Percentiles rank a stretch among this genome's conserved stretches.
phyloP scores from a whole-genome alignment of 2,888 invertebrate species.

The Perizoma flavofasciatum region DNA sequence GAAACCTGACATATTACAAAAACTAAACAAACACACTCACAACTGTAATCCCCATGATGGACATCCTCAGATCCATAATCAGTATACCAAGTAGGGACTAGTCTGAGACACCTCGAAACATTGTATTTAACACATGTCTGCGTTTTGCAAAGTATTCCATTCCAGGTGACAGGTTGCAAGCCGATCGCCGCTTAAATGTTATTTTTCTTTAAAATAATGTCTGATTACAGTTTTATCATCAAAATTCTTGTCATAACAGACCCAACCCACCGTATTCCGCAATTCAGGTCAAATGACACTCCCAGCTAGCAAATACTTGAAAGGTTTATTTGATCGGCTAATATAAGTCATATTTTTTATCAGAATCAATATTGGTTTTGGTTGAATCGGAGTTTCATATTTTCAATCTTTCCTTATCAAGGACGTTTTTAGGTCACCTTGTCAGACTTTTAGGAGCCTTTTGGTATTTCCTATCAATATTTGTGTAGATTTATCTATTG shows the following conservation, averaged over 20 bases:
- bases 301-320: slow-evolving; percentile 29
- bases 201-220: no score
- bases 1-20: no score
- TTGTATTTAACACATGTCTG: no score
- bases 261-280: slow-evolving; percentile 43
- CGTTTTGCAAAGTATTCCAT: no score
- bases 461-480: slow-evolving; percentile 2
- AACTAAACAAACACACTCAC: no score
- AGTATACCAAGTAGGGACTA: no score
- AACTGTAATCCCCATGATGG: no score
- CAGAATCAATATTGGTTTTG: slow-evolving; percentile 39
- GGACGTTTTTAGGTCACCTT: slow-evolving; percentile 34
- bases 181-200: no score
- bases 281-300: slow-evolving; percentile 64
- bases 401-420: slow-evolving; percentile 36
- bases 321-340: slow-evolving; percentile 28
- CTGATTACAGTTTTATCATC: slow-evolving; percentile 4
- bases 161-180: no score
- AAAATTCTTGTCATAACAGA: slow-evolving; percentile 11
- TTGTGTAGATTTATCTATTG: slow-evolving; percentile 18
- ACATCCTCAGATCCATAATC: no score
- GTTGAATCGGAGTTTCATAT: slow-evolving; percentile 25
- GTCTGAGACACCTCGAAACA: no score
- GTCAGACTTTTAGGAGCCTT: slow-evolving; percentile 37
- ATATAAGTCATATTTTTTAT: slow-evolving; percentile 37